Evolutionary conservation across 2,797 vertebrate species (phyloP).

Genomic region (Prunella strophiata): DNA sequence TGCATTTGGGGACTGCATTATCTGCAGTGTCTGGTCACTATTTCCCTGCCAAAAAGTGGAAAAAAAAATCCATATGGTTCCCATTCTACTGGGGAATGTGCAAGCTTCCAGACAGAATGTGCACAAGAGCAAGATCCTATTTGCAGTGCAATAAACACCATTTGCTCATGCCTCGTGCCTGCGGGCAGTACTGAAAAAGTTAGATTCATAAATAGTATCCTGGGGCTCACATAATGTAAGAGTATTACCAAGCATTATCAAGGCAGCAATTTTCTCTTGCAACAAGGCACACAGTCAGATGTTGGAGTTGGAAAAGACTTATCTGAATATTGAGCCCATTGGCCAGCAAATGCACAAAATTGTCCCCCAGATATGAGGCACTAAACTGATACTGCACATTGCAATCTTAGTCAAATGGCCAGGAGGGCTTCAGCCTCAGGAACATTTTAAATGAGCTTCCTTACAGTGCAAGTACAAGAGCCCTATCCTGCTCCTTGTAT

Average conservation of each 20-base stretch:
- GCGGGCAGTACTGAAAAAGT: conserved; percentile 60
- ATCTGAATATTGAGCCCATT: conserved; percentile 34
- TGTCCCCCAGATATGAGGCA: conserved; percentile 40
- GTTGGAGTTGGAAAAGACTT: conserved; percentile 8
- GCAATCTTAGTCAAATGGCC: conserved; percentile 19
- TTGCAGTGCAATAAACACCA: conserved; percentile 69
- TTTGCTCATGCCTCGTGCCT: conserved; percentile 49
- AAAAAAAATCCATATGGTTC: conserved; percentile 50
- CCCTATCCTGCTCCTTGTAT: neutral
- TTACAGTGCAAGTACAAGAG: conserved; percentile 1
- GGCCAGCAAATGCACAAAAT: neutral
- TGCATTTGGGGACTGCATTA: conserved; percentile 40
- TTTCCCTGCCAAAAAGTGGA: conserved; percentile 33
- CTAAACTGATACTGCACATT: conserved; percentile 10
- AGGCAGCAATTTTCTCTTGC: conserved; percentile 64
- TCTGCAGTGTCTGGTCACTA: conserved; percentile 39
- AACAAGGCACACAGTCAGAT: conserved; percentile 48
- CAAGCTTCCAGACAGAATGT: conserved; percentile 51
- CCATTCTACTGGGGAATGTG: conserved; percentile 47
- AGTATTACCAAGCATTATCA: conserved; percentile 66
- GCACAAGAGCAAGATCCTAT: conserved; percentile 56
- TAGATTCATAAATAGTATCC: conserved; percentile 48
- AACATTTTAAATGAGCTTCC: conserved; percentile 24
- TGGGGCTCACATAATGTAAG: conserved; percentile 58
- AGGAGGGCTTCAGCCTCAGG: conserved; percentile 5